phyloP scores from a whole-genome alignment of 2,797 vertebrate species.

The Chelon auratus region DNA sequence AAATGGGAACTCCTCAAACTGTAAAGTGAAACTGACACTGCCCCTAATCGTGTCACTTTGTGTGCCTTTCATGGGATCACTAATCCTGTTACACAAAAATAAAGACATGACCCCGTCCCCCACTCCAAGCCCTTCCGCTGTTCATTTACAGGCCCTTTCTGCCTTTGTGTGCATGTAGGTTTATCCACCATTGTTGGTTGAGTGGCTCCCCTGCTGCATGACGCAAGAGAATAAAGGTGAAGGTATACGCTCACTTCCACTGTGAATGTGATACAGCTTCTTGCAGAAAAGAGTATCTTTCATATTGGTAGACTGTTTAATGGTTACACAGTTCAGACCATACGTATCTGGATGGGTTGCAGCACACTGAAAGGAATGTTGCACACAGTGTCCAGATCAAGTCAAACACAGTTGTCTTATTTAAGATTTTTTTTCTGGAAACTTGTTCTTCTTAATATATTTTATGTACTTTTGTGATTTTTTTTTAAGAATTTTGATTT shows the following conservation, averaged over 20 bases:
- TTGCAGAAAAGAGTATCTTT: background rate
- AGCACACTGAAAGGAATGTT: no score
- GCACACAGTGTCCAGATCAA: no score
- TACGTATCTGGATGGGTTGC: background rate
- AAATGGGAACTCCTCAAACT: slow-evolving; percentile 72
- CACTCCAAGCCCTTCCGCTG: slow-evolving; percentile 67
- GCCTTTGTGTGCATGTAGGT: slow-evolving; percentile 52
- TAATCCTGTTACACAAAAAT: slow-evolving; percentile 93
- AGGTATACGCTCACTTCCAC: background rate
- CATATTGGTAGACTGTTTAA: background rate
- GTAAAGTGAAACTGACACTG: slow-evolving; percentile 84
- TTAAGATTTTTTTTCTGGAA: background rate
- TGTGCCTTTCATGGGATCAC: slow-evolving; percentile 78
- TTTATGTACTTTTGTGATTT: background rate
- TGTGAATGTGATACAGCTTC: background rate
- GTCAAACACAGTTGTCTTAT: background rate
- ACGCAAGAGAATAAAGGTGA: slow-evolving; percentile 20
- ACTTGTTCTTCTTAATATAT: background rate
- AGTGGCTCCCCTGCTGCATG: slow-evolving; percentile 75
- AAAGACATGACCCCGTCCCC: slow-evolving; percentile 86
- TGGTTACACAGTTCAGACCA: background rate
- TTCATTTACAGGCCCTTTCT: slow-evolving; percentile 77
- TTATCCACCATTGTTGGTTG: slow-evolving; percentile 75
- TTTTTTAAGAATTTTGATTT: no score
- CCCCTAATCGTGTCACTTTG: slow-evolving; percentile 84